These are phyloP conservation scores for Xestobium rufovillosum DNA, from an alignment of 2,888 invertebrate genomes.

Conservation along the genomic window DNA sequence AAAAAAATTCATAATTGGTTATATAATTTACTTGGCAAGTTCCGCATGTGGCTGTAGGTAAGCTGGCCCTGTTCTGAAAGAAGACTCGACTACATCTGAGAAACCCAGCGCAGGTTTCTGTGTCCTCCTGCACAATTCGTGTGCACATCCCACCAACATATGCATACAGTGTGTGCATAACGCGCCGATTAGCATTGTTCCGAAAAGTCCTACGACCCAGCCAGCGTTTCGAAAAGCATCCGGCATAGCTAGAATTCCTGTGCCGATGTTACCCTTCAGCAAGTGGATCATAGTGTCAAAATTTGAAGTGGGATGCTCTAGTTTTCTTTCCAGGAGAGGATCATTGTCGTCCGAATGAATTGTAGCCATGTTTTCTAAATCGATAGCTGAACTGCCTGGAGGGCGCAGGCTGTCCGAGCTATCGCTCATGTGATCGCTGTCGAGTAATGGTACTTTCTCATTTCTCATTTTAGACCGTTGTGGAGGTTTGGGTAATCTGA, in stretches of 20 bases:
- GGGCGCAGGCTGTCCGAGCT: conserved; percentile 24
- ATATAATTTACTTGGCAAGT: conserved; percentile 52
- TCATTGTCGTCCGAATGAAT: conserved; percentile 41
- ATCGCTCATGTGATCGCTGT: conserved; percentile 37
- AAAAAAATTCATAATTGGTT: background rate
- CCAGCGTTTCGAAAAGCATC: conserved; percentile 90
- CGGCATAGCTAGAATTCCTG: conserved; percentile 96
- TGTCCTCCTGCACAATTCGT: conserved; percentile 63
- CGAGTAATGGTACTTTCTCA: conserved; percentile 64
- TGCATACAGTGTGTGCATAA: conserved; percentile 92
- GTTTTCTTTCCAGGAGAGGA: conserved; percentile 58
- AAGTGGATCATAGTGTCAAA: conserved; percentile 66
- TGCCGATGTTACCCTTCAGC: conserved; percentile 62
- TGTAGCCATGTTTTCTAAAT: conserved; percentile 15
- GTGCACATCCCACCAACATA: conserved; percentile 79
- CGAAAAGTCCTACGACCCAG: conserved; percentile 72
- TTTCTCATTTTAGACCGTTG: conserved; percentile 51
- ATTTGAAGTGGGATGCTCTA: conserved; percentile 76
- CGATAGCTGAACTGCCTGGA: conserved; percentile 22
- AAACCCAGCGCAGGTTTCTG: conserved; percentile 64
- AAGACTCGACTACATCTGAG: conserved; percentile 69
- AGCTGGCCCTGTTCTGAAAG: conserved; percentile 68
- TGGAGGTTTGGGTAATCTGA: too few species aligned
- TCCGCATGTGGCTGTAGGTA: conserved; percentile 54
- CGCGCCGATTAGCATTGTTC: conserved; percentile 75